Conservation (phyloP, 1,140 invertebrate genomes). For the Drosophila melanica region DNA sequence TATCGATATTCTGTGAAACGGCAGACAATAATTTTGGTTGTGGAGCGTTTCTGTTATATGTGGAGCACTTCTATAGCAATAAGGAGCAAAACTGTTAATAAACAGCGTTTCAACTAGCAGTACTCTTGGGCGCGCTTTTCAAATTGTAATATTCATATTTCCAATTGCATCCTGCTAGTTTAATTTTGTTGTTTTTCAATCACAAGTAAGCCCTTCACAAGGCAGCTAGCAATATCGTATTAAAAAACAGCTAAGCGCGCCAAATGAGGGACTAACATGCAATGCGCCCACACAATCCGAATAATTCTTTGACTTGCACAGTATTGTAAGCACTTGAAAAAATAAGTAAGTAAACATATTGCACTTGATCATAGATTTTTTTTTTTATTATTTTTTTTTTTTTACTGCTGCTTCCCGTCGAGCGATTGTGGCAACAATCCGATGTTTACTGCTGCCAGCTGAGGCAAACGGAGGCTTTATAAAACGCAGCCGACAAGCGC, state of each 20-base stretch:
- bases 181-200: slow-evolving; percentile 54
- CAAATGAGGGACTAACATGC: slow-evolving; percentile 80
- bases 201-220: slow-evolving; percentile 83
- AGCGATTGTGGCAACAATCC: slow-evolving; percentile 23
- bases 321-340: neutral
- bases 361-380: neutral
- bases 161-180: neutral
- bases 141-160: neutral
- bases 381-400: neutral
- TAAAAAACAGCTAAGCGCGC: slow-evolving; percentile 66
- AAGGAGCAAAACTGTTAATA: slow-evolving; percentile 6
- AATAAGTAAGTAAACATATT: slow-evolving; percentile 1
- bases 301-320: neutral
- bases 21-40: neutral
- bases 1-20: slow-evolving; percentile 27
- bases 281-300: slow-evolving; percentile 34
- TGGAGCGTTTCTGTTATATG: slow-evolving; percentile 6
- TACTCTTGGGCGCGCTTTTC: neutral
- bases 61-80: neutral
- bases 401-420: neutral
- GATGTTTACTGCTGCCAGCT: slow-evolving; percentile 31
- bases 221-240: slow-evolving; percentile 80
- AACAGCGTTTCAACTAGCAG: neutral
- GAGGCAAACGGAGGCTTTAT: slow-evolving; percentile 18
- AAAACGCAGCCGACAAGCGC: slow-evolving; percentile 17